These are phyloP conservation scores for Rhamnusium bicolor DNA, from an alignment of 2,888 invertebrate genomes.

Conservation along the genomic window DNA sequence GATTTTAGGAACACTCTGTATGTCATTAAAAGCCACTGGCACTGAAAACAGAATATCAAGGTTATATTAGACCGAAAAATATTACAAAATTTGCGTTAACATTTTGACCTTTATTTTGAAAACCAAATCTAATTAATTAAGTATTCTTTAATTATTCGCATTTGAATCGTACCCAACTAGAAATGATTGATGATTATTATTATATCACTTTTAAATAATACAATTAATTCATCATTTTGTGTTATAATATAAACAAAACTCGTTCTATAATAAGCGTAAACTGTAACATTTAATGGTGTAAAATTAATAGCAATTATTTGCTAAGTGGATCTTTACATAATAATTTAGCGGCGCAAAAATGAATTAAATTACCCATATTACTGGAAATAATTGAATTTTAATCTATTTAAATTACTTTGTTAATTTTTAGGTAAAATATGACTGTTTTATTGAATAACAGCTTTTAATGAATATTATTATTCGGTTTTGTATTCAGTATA, in stretches of 20 bases:
- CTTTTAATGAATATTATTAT: background rate
- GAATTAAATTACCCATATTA: constrained; percentile 5
- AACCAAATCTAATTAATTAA: constrained; percentile 11
- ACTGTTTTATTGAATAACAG: background rate
- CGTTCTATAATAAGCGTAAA: background rate
- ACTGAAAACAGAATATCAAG: background rate
- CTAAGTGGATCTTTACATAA: constrained; percentile 5
- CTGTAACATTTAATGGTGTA: background rate
- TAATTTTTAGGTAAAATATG: background rate
- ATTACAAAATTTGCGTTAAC: background rate
- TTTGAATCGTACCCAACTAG: background rate
- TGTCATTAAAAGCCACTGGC: too few relatives aligned
- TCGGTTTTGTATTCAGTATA: too few relatives aligned
- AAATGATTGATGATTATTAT: background rate
- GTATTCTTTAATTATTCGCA: background rate
- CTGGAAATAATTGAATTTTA: constrained; percentile 4
- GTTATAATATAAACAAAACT: background rate
- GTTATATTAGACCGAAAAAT: background rate
- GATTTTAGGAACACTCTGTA: too few relatives aligned
- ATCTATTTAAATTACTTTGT: constrained; percentile 16
- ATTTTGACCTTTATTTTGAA: constrained; percentile 14
- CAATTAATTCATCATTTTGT: background rate
- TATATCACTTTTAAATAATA: background rate
- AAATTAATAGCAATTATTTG: background rate
- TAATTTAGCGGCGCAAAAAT: constrained; percentile 2